These are phyloP conservation scores for Acronicta psi DNA, from an alignment of 2,888 invertebrate species.

Conservation along the genomic window DNA sequence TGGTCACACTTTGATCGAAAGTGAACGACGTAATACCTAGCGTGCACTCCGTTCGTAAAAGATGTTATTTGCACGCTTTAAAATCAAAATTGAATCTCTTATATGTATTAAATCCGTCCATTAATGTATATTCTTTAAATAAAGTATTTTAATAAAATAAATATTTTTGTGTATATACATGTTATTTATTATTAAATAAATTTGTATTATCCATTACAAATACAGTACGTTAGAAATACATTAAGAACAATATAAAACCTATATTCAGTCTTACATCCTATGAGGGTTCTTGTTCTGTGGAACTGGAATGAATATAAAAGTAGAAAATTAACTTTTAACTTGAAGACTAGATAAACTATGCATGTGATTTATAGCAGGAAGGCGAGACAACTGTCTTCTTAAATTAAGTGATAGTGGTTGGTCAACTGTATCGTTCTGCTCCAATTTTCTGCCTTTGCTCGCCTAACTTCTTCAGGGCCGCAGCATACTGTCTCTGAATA, in stretches of 20 bases:
- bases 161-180: conserved; percentile 34
- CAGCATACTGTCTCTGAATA: conserved; percentile 83
- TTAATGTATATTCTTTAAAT: conserved; percentile 14
- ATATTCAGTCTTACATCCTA: conserved; percentile 76
- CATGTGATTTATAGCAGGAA: conserved; percentile 41
- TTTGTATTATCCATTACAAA: conserved; percentile 47
- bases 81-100: conserved; percentile 31
- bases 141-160: conserved; percentile 33
- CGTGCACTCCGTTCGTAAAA: conserved; percentile 16
- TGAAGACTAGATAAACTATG: conserved; percentile 52
- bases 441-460: conserved; percentile 74
- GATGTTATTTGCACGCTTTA: conserved; percentile 1
- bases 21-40: conserved; percentile 11
- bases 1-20: conserved; percentile 73
- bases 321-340: conserved; percentile 56
- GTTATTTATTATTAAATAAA: conserved; percentile 47
- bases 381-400: conserved; percentile 36
- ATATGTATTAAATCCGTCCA: conserved; percentile 33
- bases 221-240: conserved; percentile 42
- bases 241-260: conserved; percentile 64
- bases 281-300: conserved; percentile 32
- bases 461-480: conserved; percentile 80
- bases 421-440: conserved; percentile 55
- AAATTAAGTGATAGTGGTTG: conserved; percentile 24
- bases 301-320: conserved; percentile 63